Conservation (phyloP, 2,113 vertebrate genomes). For the Neofelis nebulosa region DNA sequence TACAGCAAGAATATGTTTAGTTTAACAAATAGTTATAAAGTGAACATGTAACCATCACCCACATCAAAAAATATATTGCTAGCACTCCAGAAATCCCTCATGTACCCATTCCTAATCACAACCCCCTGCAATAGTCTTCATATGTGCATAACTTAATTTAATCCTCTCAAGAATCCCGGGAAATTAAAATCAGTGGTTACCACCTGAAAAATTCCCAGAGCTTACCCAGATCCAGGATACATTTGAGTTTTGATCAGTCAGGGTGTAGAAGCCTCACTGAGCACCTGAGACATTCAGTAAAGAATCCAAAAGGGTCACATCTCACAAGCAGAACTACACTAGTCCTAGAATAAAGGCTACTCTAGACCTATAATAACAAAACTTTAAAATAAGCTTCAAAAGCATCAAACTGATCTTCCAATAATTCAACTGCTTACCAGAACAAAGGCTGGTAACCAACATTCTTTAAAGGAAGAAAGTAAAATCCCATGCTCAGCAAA, state of each 20-base stretch:
- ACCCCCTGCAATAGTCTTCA: not conserved
- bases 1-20: not conserved
- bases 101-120: not conserved
- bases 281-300: not conserved
- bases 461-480: not conserved
- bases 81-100: not conserved
- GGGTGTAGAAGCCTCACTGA: not conserved
- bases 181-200: not conserved
- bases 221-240: not conserved
- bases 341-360: not conserved
- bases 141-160: slow-evolving; percentile 1
- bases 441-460: not conserved
- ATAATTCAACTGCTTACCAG: not conserved
- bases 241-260: not conserved
- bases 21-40: not conserved
- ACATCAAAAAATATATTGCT: not conserved
- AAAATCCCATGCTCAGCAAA: not conserved
- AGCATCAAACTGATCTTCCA: not conserved
- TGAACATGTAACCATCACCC: not conserved
- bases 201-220: not conserved
- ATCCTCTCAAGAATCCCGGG: not conserved
- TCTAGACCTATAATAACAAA: not conserved
- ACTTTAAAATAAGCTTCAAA: not conserved
- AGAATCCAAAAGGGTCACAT: not conserved
- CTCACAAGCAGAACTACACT: not conserved